These are phyloP conservation scores for Adelges cooleyi DNA, from an alignment of 1,140 invertebrate species.

Conservation along the genomic window DNA sequence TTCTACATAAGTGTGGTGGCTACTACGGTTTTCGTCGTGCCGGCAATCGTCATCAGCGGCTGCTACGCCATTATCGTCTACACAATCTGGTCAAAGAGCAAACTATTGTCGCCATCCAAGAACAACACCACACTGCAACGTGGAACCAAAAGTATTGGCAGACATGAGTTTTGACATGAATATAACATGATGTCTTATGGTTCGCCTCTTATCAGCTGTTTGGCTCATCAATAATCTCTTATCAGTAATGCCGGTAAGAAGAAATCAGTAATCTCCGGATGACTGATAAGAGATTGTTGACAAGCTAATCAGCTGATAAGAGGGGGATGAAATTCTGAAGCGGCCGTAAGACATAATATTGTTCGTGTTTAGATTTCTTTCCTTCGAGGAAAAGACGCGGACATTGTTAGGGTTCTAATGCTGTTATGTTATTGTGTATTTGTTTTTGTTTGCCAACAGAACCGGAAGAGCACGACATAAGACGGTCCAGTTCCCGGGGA, in stretches of 20 bases:
- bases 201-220: background rate
- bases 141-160: background rate
- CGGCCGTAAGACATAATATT: too few species aligned
- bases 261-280: too few species aligned
- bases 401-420: too few species aligned
- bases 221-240: too few species aligned
- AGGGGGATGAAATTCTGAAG: too few species aligned
- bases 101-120: conserved; percentile 35
- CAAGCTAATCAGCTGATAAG: too few species aligned
- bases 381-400: too few species aligned
- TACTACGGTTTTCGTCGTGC: conserved; percentile 70
- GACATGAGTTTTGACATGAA: too few species aligned
- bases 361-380: too few species aligned
- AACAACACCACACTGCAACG: conserved; percentile 1
- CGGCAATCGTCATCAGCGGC: conserved; percentile 76
- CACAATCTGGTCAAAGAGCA: conserved; percentile 81
- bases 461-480: conserved; percentile 44
- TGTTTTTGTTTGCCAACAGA: background rate
- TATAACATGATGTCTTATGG: background rate
- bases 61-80: conserved; percentile 86
- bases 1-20: conserved; percentile 80
- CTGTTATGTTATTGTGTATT: too few species aligned
- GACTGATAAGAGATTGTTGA: too few species aligned
- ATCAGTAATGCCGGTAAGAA: too few species aligned
- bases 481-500: conserved; percentile 65